These are phyloP conservation scores for Stegophylla sp. DNA, from an alignment of 2,888 invertebrate genomes.

Conservation along the genomic window DNA sequence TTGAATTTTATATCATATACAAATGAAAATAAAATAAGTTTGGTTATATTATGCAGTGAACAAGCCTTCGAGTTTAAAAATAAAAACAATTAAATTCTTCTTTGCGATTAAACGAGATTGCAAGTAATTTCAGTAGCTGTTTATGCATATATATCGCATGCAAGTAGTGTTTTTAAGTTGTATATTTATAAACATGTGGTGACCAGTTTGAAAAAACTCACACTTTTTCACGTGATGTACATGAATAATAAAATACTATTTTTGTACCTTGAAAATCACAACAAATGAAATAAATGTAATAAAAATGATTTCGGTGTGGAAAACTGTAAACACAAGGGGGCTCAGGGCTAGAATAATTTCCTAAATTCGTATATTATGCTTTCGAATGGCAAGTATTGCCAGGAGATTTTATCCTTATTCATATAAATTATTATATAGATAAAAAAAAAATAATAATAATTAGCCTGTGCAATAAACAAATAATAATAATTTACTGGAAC, in stretches of 20 bases:
- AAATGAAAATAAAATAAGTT: too few relatives aligned
- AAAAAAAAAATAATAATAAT: neutral
- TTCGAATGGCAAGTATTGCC: too few relatives aligned
- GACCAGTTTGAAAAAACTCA: too few relatives aligned
- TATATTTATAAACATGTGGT: neutral
- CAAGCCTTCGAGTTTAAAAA: neutral
- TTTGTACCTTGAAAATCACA: too few relatives aligned
- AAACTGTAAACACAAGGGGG: too few relatives aligned
- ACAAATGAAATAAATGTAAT: too few relatives aligned
- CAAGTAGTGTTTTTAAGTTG: neutral
- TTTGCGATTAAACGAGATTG: neutral
- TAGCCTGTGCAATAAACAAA: neutral
- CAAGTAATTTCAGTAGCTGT: neutral
- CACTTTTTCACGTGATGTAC: neutral
- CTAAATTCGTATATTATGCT: too few relatives aligned
- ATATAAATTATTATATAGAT: neutral
- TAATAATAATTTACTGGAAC: constrained; percentile 29
- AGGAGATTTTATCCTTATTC: too few relatives aligned
- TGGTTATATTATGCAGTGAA: neutral
- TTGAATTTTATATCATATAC: too few relatives aligned
- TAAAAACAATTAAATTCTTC: neutral
- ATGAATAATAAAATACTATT: too few relatives aligned
- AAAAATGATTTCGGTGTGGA: too few relatives aligned
- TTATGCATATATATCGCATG: neutral
- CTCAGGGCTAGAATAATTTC: too few relatives aligned